phyloP scores from a whole-genome alignment of 2,797 vertebrate species.

The Gadopsis bispinosus region DNA sequence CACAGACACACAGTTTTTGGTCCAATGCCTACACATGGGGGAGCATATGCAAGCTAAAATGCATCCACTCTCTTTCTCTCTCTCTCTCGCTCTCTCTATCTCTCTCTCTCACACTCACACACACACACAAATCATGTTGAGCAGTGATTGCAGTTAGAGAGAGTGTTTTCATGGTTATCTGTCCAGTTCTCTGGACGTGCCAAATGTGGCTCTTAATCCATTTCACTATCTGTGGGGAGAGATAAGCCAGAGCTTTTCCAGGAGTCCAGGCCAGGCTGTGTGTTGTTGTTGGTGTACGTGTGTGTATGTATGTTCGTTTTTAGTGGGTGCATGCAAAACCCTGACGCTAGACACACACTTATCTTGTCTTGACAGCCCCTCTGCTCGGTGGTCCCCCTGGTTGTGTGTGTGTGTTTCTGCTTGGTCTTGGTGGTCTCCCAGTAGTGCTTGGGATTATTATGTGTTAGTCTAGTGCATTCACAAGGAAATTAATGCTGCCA shows the following conservation, averaged over 20 bases:
- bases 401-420: slow-evolving; percentile 65
- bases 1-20: slow-evolving; percentile 56
- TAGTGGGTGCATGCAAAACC: slow-evolving; percentile 54
- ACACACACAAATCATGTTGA: slow-evolving; percentile 73
- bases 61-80: slow-evolving; percentile 32
- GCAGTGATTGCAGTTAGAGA: slow-evolving; percentile 79
- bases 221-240: slow-evolving; percentile 85
- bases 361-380: slow-evolving; percentile 84
- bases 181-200: slow-evolving; percentile 82
- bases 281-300: slow-evolving; percentile 61
- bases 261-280: slow-evolving; percentile 74
- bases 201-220: slow-evolving; percentile 86
- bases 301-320: slow-evolving; percentile 30
- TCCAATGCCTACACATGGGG: slow-evolving; percentile 63
- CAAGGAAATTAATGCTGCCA: slow-evolving; percentile 83
- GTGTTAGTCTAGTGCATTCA: slow-evolving; percentile 84
- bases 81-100: slow-evolving; percentile 25
- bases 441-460: slow-evolving; percentile 81
- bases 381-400: slow-evolving; percentile 81
- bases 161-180: slow-evolving; percentile 83
- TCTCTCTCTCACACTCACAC: slow-evolving; percentile 32
- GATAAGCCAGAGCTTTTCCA: slow-evolving; percentile 85
- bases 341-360: slow-evolving; percentile 78
- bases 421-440: slow-evolving; percentile 80
- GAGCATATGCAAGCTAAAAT: slow-evolving; percentile 49